These are phyloP conservation scores for Rhinolophus ferrumequinum DNA, from an alignment of 2,113 vertebrate genomes.

Conservation along the genomic window DNA sequence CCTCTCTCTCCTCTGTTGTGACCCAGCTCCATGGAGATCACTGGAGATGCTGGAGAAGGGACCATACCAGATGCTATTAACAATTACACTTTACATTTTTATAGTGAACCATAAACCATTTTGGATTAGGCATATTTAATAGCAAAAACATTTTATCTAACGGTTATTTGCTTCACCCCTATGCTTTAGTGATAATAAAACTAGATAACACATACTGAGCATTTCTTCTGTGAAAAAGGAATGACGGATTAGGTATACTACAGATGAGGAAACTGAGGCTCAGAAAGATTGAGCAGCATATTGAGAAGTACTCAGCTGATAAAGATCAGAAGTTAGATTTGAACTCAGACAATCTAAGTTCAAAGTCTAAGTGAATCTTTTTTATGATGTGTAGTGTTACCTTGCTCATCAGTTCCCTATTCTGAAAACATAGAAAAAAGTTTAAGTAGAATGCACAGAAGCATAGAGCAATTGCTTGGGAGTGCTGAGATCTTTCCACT, in stretches of 20 bases:
- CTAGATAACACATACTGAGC: background rate
- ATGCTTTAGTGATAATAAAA: background rate
- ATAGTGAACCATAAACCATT: background rate
- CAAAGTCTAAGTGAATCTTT: background rate
- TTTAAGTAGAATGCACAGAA: background rate
- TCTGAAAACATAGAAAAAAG: background rate
- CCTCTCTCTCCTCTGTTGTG: background rate
- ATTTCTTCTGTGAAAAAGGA: background rate
- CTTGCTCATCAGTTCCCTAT: background rate
- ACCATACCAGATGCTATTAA: background rate
- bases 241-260: background rate
- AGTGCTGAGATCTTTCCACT: background rate
- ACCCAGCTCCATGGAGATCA: background rate
- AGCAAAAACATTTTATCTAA: background rate
- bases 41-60: background rate
- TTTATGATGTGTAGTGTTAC: background rate
- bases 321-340: background rate
- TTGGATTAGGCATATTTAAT: background rate
- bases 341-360: background rate
- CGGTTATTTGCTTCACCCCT: background rate
- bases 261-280: background rate
- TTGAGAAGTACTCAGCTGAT: background rate
- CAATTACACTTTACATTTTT: background rate
- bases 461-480: background rate
- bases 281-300: background rate